phyloP scores from a whole-genome alignment of 2,797 vertebrate species.

The Pristis pectinata region DNA sequence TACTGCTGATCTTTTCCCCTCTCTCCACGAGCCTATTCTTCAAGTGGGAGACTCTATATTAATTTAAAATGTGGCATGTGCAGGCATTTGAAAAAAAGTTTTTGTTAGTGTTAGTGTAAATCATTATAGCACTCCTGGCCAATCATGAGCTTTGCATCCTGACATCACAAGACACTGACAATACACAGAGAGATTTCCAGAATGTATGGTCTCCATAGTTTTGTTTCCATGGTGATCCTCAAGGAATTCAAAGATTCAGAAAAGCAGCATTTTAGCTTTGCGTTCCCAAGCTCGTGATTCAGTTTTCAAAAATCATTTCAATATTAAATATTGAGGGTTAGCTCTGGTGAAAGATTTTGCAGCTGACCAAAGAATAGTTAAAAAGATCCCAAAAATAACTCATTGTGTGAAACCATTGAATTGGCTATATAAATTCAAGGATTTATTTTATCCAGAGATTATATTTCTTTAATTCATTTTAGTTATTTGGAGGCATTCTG shows the following conservation, averaged over 20 bases:
- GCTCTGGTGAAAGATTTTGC: not conserved
- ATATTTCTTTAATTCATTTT: not conserved
- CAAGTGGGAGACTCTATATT: not conserved
- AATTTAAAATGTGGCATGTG: not conserved
- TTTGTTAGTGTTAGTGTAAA: not conserved
- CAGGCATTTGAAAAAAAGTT: not conserved
- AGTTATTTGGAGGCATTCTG: not conserved
- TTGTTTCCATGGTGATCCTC: slow-evolving; percentile 7
- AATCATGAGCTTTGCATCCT: not conserved
- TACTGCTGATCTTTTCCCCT: not conserved
- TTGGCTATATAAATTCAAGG: not conserved
- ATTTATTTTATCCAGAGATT: not conserved
- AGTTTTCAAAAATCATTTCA: not conserved
- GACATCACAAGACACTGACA: not conserved
- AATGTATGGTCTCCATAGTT: not conserved
- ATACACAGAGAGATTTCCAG: not conserved
- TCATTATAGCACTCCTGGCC: not conserved
- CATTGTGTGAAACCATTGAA: not conserved
- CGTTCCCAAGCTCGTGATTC: not conserved
- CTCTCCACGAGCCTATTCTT: not conserved
- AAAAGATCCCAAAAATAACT: not conserved
- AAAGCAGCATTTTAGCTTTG: not conserved
- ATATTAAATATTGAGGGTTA: not conserved
- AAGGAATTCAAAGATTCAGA: not conserved
- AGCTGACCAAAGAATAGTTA: not conserved